Evolutionary conservation across 2,888 invertebrate species (phyloP).

Genomic region (Philaethria dido): DNA sequence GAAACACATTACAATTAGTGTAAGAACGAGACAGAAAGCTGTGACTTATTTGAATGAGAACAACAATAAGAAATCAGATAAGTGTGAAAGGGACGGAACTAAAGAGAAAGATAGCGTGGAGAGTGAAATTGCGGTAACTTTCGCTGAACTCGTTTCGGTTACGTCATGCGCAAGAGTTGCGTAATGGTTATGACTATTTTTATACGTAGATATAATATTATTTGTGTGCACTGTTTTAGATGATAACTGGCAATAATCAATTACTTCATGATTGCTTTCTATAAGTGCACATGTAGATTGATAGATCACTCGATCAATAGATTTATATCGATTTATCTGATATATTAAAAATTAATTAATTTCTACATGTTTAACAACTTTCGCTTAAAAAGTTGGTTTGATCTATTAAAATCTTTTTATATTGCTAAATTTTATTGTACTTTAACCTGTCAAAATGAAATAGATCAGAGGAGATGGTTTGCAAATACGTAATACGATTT

Average conservation of each 20-base stretch:
- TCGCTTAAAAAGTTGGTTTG: not conserved
- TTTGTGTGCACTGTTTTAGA: slow-evolving; percentile 69
- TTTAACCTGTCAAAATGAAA: not conserved
- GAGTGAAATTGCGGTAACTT: slow-evolving; percentile 81
- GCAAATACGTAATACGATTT: slow-evolving; percentile 26
- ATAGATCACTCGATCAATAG: slow-evolving; percentile 10
- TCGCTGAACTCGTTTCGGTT: slow-evolving; percentile 80
- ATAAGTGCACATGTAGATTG: not conserved
- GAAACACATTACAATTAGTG: slow-evolving; percentile 46
- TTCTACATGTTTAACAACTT: not conserved
- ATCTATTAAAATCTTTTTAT: not conserved
- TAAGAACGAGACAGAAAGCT: not conserved
- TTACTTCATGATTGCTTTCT: slow-evolving; percentile 66
- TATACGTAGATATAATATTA: slow-evolving; percentile 51
- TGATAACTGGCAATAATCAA: slow-evolving; percentile 72
- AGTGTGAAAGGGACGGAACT: slow-evolving; percentile 58
- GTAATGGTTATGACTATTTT: slow-evolving; percentile 73
- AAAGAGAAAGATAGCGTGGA: slow-evolving; percentile 71
- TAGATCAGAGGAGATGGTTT: slow-evolving; percentile 9
- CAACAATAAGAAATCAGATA: slow-evolving; percentile 43
- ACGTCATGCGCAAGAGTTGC: slow-evolving; percentile 73
- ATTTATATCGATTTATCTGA: slow-evolving; percentile 4
- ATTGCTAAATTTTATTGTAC: not conserved
- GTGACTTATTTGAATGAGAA: slow-evolving; percentile 24
- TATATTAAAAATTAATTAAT: slow-evolving; percentile 2